phyloP scores from a whole-genome alignment of 1,140 invertebrate genomes.

The Apocrypta bakeri region DNA sequence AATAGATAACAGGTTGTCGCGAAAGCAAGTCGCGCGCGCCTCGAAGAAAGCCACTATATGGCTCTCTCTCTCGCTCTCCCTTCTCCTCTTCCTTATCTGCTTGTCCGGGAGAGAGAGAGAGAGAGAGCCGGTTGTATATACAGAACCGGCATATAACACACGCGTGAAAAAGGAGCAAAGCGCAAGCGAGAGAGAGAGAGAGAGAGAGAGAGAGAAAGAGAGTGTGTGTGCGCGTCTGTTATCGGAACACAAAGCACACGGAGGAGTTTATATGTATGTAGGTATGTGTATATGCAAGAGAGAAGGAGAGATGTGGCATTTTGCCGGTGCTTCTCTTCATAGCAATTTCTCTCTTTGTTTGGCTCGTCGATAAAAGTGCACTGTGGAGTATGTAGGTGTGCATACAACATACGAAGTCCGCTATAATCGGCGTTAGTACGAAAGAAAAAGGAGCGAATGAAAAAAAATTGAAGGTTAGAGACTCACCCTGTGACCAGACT shows the following conservation, averaged over 20 bases:
- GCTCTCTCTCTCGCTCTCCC: constrained; percentile 17
- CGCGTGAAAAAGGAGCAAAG: constrained; percentile 8
- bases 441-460: background rate
- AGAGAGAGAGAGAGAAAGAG: too few species aligned
- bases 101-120: background rate
- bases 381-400: background rate
- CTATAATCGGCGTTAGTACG: too few species aligned
- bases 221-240: constrained; percentile 15
- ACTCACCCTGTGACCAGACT: constrained; percentile 75
- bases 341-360: background rate
- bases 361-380: constrained; percentile 32
- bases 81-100: background rate
- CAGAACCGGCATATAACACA: background rate
- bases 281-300: background rate
- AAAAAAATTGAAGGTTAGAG: constrained; percentile 3
- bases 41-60: constrained; percentile 29
- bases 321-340: background rate
- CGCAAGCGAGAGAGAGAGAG: background rate
- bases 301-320: background rate
- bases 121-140: background rate
- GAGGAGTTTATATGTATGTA: background rate
- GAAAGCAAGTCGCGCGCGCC: constrained; percentile 48
- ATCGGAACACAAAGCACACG: background rate
- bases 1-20: constrained; percentile 70
- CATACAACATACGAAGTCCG: background rate